A percentile compares a stretch with the other conserved stretches of the same genome.
Conservation (phyloP, 2,888 invertebrate genomes). For the Rhingia rostrata region DNA sequence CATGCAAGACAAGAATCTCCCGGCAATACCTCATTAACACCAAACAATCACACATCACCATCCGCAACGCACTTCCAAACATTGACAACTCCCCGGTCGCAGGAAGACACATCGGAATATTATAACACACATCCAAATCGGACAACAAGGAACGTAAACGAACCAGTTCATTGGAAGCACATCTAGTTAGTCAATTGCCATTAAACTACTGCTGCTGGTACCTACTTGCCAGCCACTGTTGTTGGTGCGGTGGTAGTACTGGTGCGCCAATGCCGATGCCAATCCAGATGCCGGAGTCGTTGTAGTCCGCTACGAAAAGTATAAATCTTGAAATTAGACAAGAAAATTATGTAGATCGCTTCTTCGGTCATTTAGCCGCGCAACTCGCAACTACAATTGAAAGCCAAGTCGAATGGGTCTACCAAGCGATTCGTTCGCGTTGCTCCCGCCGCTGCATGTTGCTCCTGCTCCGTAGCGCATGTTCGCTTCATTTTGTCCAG, state of each 20-base stretch:
- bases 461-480: conserved; percentile 51
- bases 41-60: conserved; percentile 45
- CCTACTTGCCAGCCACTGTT: conserved; percentile 4
- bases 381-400: conserved; percentile 46
- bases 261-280: conserved; percentile 16
- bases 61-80: conserved; percentile 41
- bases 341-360: conserved; percentile 74
- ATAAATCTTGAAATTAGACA: conserved; percentile 74
- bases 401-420: conserved; percentile 20
- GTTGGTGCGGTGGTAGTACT: neutral
- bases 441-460: conserved; percentile 51
- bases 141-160: conserved; percentile 39
- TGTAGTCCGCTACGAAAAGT: conserved; percentile 58
- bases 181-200: conserved; percentile 65
- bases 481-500: conserved; percentile 71
- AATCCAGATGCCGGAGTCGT: conserved; percentile 11
- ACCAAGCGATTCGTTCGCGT: conserved; percentile 9
- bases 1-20: neutral
- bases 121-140: conserved; percentile 36
- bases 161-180: conserved; percentile 61
- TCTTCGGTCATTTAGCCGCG: conserved; percentile 56
- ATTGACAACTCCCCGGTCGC: conserved; percentile 48
- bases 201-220: conserved; percentile 46
- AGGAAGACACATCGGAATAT: conserved; percentile 12
- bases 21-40: conserved; percentile 59